phyloP scores from a whole-genome alignment of 2,888 invertebrate genomes.

The Corbicula japonica region DNA sequence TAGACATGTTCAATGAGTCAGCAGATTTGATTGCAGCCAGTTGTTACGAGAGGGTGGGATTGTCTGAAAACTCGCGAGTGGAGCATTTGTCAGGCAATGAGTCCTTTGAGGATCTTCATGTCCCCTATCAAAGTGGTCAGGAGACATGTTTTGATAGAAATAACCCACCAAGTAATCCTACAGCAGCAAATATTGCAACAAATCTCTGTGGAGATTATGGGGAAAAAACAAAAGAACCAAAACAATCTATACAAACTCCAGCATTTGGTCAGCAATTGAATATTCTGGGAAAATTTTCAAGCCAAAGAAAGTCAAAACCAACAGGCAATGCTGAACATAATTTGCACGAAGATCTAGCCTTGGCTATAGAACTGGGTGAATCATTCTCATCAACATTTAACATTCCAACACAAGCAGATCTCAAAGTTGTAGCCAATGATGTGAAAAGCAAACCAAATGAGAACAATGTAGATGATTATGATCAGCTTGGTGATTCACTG shows the following conservation, averaged over 20 bases:
- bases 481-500: conserved; percentile 73
- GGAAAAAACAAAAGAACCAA: background rate
- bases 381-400: conserved; percentile 69
- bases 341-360: conserved; percentile 91
- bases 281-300: conserved; percentile 53
- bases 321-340: conserved; percentile 16
- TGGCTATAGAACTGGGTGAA: conserved; percentile 85
- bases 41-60: conserved; percentile 74
- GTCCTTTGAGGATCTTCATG: conserved; percentile 70
- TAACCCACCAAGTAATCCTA: conserved; percentile 19
- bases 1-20: conserved; percentile 59
- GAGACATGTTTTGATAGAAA: conserved; percentile 66
- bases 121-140: conserved; percentile 74
- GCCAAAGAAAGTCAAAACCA: conserved; percentile 22
- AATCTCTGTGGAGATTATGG: background rate
- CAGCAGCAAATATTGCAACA: conserved; percentile 3
- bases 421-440: conserved; percentile 15
- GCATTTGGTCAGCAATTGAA: conserved; percentile 21
- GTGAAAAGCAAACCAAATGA: conserved; percentile 3
- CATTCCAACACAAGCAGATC: conserved; percentile 19
- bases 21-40: conserved; percentile 75
- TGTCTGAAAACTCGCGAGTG: conserved; percentile 62
- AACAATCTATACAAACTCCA: background rate
- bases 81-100: conserved; percentile 31
- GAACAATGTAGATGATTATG: background rate